Evolutionary conservation across 2,797 vertebrate species (phyloP).

Genomic region (Enteromius radiatus): DNA sequence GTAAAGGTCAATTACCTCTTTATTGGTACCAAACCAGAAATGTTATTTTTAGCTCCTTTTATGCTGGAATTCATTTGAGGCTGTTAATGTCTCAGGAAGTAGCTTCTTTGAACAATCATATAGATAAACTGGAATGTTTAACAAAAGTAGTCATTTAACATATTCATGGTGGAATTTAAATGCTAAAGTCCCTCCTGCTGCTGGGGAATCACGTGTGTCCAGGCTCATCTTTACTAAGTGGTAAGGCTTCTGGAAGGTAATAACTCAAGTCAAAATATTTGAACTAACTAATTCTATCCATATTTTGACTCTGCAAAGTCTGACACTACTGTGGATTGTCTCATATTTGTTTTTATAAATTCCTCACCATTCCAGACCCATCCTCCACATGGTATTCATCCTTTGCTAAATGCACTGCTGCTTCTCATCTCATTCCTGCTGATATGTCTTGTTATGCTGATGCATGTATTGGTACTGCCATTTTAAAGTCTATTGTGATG

Average conservation of each 20-base stretch:
- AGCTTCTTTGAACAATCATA: background rate
- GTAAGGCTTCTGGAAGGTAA: conserved; percentile 8
- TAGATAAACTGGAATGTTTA: background rate
- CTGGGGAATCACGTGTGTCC: background rate
- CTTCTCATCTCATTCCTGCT: conserved; percentile 17
- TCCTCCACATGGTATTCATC: background rate
- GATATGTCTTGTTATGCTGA: background rate
- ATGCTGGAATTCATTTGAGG: background rate
- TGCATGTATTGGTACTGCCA: background rate
- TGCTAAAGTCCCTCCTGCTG: background rate
- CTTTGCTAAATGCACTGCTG: conserved; percentile 11
- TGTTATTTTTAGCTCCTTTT: background rate
- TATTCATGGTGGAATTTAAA: background rate
- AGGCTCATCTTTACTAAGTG: background rate
- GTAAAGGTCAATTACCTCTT: background rate
- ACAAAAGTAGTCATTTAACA: background rate
- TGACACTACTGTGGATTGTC: background rate
- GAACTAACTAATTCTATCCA: background rate
- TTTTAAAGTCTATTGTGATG: background rate
- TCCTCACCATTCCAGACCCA: background rate
- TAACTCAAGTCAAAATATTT: background rate
- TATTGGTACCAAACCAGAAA: background rate
- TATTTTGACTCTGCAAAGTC: background rate
- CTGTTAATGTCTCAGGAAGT: background rate
- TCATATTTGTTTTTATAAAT: background rate